These are phyloP conservation scores for Pelvicachromis taeniatus DNA, from an alignment of 2,113 vertebrate genomes.

Conservation along the genomic window DNA sequence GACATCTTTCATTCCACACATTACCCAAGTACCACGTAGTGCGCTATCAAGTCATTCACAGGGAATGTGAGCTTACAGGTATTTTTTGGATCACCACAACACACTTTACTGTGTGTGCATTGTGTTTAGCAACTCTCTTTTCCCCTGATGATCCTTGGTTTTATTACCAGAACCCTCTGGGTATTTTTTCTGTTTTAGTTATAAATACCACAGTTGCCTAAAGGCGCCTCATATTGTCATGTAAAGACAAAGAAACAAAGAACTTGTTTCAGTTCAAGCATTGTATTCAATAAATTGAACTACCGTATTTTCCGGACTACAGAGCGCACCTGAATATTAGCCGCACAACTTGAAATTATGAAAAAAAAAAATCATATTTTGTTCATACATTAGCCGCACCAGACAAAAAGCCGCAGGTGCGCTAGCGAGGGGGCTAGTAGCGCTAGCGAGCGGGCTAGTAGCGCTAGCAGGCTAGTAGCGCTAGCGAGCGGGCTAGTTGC, in stretches of 20 bases:
- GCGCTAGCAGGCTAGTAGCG: too few relatives aligned
- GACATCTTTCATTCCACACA: not conserved
- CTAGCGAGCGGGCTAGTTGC: too few relatives aligned
- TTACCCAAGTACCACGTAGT: not conserved
- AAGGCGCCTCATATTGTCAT: rapidly evolving
- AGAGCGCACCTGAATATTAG: too few relatives aligned
- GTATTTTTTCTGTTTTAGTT: not conserved
- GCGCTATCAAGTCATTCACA: rapidly evolving
- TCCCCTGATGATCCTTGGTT: rapidly evolving
- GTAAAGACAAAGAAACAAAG: not conserved
- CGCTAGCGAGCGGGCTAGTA: too few relatives aligned
- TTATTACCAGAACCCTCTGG: not conserved
- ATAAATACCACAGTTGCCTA: rapidly evolving
- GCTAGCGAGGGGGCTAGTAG: too few relatives aligned
- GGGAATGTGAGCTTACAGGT: not conserved
- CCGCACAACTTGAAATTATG: too few relatives aligned
- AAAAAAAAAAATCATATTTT: too few relatives aligned
- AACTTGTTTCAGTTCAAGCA: too few relatives aligned
- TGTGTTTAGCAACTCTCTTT: not conserved
- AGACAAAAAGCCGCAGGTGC: too few relatives aligned
- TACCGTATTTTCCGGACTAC: too few relatives aligned
- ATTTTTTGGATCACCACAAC: not conserved
- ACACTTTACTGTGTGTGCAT: not conserved
- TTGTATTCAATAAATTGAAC: too few relatives aligned
- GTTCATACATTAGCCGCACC: too few relatives aligned